Base-by-base conservation (phyloP, 2,888 invertebrate species). In the Scelioninae gen. 1 region DNA sequence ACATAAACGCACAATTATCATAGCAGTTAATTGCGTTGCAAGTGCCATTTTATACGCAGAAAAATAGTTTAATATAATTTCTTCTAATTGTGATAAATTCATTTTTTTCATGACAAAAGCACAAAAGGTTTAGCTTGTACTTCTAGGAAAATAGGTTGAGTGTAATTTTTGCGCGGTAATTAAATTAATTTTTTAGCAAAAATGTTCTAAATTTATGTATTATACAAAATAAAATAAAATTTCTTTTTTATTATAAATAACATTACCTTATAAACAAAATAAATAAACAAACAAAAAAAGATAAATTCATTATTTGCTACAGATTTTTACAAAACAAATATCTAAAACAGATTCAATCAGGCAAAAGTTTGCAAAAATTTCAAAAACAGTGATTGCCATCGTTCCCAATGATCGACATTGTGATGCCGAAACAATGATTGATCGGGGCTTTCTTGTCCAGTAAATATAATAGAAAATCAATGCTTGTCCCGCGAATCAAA, bases 381-480 rank as follows among this genome's bases (percentile, higher is more conserved):
- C 32, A 5, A 16, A 62, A 60, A 23, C 10, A 23, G 40, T 15
- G 60, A 60, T 29, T 31, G 43, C 9, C 45, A 60, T 23, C 11
- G 15, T 62, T 40, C 40, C 31, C 23, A 16, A 71, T 34, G 31
- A 60, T 72, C 60, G 15, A 5, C 16, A 56, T 66, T 60, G 62
- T 53, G 34, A 38, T 29, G 56, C 53, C 55, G 58, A 79, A 63
- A 79, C 68, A 72, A 76, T 82, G 80, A 79, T 84, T 80, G 77
- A 84, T 84, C 82, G 81, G 69, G 43, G 76, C 79, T 76, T 84
- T 76, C 71, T 72, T 76, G 71, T 32, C 76, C 79, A 34, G 51
- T 65, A 72, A 84, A 84, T 82, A 84, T 72, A 79, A 82, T 58
- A 71, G 69, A 84, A 84, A 82, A 84, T 82, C 82, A 82, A 84